Evolutionary conservation across 2,888 invertebrate species (phyloP).

Genomic region (Anodontia alba): DNA sequence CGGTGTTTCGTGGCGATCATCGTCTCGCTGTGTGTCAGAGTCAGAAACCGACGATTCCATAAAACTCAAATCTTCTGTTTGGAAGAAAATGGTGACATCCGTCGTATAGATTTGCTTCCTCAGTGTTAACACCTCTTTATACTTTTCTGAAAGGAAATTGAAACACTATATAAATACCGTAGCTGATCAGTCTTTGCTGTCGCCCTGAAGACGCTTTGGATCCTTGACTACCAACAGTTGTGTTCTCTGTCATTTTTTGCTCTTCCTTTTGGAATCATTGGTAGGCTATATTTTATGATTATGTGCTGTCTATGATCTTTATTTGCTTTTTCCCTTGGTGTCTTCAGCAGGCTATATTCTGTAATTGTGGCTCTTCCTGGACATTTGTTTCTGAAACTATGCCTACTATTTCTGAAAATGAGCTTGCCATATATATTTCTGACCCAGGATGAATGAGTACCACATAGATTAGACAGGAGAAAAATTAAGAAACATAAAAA

Average conservation of each 20-base stretch:
- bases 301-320: no score
- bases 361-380: no score
- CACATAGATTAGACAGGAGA: no score
- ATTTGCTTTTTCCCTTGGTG: no score
- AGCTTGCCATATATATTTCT: no score
- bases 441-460: no score
- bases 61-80: conserved; percentile 7
- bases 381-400: neutral
- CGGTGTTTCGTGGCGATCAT: neutral
- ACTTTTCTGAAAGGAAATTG: neutral
- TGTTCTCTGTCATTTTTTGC: no score
- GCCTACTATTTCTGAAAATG: neutral
- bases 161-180: neutral
- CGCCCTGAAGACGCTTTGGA: neutral
- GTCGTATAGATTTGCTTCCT: neutral
- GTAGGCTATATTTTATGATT: no score
- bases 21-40: neutral
- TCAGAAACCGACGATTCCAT: neutral
- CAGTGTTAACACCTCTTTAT: neutral
- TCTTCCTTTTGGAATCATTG: no score
- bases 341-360: no score
- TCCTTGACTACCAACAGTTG: neutral
- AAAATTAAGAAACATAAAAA: no score
- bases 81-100: neutral
- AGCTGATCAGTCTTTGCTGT: neutral